Evolutionary conservation across 2,888 invertebrate species (phyloP).

Genomic region (Cabera pusaria): DNA sequence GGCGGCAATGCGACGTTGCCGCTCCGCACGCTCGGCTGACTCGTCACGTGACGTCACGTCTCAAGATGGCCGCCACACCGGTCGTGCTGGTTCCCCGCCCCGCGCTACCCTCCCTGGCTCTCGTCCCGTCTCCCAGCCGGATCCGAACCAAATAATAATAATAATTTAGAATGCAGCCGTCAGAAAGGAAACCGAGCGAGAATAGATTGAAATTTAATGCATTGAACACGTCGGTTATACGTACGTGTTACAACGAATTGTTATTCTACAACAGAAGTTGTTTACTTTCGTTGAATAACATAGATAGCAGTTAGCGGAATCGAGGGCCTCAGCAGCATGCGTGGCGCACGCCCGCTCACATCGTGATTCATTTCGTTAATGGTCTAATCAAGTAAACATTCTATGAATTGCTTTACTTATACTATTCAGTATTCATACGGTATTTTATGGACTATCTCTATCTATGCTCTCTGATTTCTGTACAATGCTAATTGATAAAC

Average conservation of each 20-base stretch:
- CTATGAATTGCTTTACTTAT: constrained; percentile 30
- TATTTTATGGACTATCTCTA: constrained; percentile 1
- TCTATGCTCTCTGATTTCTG: too few species aligned
- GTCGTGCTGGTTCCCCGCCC: constrained; percentile 59
- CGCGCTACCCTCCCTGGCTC: constrained; percentile 41
- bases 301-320: constrained; percentile 62
- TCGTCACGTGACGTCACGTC: constrained; percentile 84
- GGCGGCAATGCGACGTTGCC: constrained; percentile 72
- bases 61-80: constrained; percentile 82
- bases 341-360: constrained; percentile 35
- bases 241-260: constrained; percentile 69
- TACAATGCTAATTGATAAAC: too few species aligned
- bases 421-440: constrained; percentile 4
- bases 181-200: constrained; percentile 77
- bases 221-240: constrained; percentile 62
- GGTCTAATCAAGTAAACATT: constrained; percentile 37
- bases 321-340: constrained; percentile 49
- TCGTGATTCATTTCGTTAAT: constrained; percentile 56
- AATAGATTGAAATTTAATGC: constrained; percentile 80
- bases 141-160: constrained; percentile 67
- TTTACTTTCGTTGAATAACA: constrained; percentile 79
- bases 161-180: constrained; percentile 76
- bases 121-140: constrained; percentile 67
- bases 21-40: constrained; percentile 71
- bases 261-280: constrained; percentile 75